Percentiles rank a stretch among this genome's conserved stretches.
phyloP scores from a whole-genome alignment of 1,140 invertebrate genomes.

The Cataglyphis hispanica region DNA sequence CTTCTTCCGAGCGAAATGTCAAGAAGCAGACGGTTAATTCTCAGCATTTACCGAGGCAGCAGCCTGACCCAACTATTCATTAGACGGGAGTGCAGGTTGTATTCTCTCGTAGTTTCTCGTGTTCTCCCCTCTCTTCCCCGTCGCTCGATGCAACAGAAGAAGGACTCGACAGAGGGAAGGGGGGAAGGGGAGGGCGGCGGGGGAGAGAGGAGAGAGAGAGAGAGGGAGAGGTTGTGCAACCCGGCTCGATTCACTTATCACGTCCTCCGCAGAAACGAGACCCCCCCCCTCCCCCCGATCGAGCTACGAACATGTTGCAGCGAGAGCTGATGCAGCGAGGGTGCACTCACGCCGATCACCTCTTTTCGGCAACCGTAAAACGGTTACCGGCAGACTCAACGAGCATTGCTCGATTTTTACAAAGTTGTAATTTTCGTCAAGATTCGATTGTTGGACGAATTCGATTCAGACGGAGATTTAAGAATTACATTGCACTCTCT shows the following conservation, averaged over 20 bases:
- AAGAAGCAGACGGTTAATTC: constrained; percentile 81
- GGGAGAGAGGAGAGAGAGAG: background rate
- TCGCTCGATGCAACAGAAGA: constrained; percentile 32
- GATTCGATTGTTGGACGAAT: background rate
- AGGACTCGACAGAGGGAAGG: constrained; percentile 3
- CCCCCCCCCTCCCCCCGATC: no score
- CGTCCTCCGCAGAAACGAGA: constrained; percentile 65
- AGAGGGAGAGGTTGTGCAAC: constrained; percentile 67
- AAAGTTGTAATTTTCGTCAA: constrained; percentile 22
- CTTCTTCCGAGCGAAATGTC: constrained; percentile 79
- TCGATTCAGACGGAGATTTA: background rate
- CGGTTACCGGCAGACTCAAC: background rate
- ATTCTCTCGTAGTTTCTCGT: constrained; percentile 66
- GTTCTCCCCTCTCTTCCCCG: constrained; percentile 68
- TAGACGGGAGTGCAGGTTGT: constrained; percentile 80
- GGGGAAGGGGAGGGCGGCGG: background rate
- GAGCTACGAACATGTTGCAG: constrained; percentile 20
- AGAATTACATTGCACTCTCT: background rate
- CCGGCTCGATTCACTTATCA: constrained; percentile 68
- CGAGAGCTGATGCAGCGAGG: constrained; percentile 36
- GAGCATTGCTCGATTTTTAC: background rate
- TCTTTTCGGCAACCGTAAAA: constrained; percentile 30
- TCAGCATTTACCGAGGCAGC: constrained; percentile 77
- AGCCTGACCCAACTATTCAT: constrained; percentile 82
- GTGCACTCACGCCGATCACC: constrained; percentile 25